Percentiles rank a stretch among this genome's conserved stretches.
These are phyloP conservation scores for Sphenopsis melanotis DNA, from an alignment of 2,797 vertebrate species.

Conservation along the genomic window DNA sequence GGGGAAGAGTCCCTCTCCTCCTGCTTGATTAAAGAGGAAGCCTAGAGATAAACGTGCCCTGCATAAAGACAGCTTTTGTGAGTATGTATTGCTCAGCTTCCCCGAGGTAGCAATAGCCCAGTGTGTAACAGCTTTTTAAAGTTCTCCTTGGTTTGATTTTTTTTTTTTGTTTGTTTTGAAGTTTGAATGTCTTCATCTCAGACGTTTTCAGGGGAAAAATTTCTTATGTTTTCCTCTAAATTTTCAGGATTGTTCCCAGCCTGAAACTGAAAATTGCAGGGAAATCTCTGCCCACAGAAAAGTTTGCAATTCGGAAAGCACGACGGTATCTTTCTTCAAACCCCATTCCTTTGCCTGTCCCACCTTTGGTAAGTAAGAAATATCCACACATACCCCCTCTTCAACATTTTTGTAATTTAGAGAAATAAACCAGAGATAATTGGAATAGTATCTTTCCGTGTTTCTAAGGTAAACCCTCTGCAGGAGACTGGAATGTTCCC, in stretches of 20 bases:
- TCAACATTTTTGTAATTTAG: background rate
- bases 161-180: background rate
- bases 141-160: background rate
- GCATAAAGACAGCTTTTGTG: conserved; percentile 32
- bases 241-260: conserved; percentile 84
- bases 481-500: conserved; percentile 54
- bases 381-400: background rate
- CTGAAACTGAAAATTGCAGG: conserved; percentile 98
- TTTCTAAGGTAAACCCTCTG: conserved; percentile 54
- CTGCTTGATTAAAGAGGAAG: conserved; percentile 32
- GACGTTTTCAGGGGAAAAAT: background rate
- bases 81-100: background rate
- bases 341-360: conserved; percentile 83
- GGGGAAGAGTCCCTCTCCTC: conserved; percentile 1
- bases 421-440: background rate
- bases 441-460: background rate
- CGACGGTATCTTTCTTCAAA: conserved; percentile 87
- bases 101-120: background rate
- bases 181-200: background rate
- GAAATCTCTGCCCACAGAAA: conserved; percentile 96
- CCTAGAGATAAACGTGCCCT: background rate
- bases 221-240: background rate
- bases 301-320: conserved; percentile 96
- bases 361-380: conserved; percentile 84
- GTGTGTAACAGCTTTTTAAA: background rate